Conservation (phyloP, 2,113 vertebrate genomes). For the Cyanoderma ruficeps region DNA sequence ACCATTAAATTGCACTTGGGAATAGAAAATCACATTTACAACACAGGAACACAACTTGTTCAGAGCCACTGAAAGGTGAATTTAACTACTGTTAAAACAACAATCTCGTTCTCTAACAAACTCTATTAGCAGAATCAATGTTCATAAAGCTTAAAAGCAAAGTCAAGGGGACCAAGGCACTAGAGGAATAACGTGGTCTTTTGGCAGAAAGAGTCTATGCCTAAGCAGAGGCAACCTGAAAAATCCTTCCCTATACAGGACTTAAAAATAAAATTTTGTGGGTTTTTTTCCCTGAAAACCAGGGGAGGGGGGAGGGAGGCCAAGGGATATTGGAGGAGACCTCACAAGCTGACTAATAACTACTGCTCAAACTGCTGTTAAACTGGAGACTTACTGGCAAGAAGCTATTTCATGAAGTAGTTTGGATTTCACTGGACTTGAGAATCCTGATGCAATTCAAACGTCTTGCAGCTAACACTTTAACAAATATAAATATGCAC, state of each 20-base stretch:
- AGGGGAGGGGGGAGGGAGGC: no score
- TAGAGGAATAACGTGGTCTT: not conserved
- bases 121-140: not conserved
- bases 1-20: not conserved
- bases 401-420: not conserved
- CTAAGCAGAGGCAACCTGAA: not conserved
- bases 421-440: not conserved
- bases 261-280: not conserved
- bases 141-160: not conserved
- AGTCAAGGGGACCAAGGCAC: not conserved
- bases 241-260: not conserved
- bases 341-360: not conserved
- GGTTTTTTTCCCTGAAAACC: not conserved
- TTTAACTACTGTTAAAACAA: not conserved
- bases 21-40: not conserved
- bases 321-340: not conserved
- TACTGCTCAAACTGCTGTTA: not conserved
- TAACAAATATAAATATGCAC: not conserved
- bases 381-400: not conserved
- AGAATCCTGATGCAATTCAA: not conserved
- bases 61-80: not conserved
- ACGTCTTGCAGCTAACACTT: rapidly evolving
- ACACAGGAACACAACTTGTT: not conserved
- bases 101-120: not conserved
- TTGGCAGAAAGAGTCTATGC: not conserved